Base-by-base conservation (phyloP, 2,797 vertebrate species). In the Thamnophis elegans region DNA sequence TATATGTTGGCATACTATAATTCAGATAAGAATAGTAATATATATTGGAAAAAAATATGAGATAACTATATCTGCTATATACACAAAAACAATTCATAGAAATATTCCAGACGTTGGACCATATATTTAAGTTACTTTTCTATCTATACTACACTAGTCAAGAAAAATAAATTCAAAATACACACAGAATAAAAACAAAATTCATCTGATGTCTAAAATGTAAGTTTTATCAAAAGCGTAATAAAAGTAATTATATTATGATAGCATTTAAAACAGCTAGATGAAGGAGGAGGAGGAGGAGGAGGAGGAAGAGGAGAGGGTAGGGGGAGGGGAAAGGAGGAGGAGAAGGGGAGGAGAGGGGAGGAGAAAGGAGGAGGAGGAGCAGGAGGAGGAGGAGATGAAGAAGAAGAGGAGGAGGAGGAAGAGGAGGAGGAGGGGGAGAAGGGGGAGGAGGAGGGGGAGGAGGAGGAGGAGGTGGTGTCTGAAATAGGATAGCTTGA, bases 181-280 rank as follows among this genome's bases (percentile, higher is more conserved):
- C 93, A 8, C 22, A 85, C 4, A 88, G 0, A 25, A 51, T 87
- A 95, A 94, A 73, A 95, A 73, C 26, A 12, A 73, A 62, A 95
- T 88, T 88, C 54, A 54, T 87, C 36, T 5, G 94, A 92, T 87
- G 92, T 91, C 92, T 85, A 68, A 87, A 92, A 32, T 12, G 1
- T 26, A 95, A 18, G 91, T 89, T 65, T 59, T 51, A 94, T 89
- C 62, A 93, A 56, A 22, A 95, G 90, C 78, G 94, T 92, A 91
- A 96, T 14, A 16, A n/a, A 68, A 36, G n/a, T 18, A 73, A 73
- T 18, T 73, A 73, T 36, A 73, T 36, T 73, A 6, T 18, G n/a
- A 36, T 73, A 36, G 16, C 14, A 73, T 73, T 73, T 58, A 18
- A 58, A 58, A 58, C 58, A 58, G 16, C 5, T 3, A 18, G 55